Evolutionary conservation across 2,888 invertebrate genomes (phyloP), one percentile per base, ranked within the genome.

Genomic region (Drosophila kanekoi): DNA sequence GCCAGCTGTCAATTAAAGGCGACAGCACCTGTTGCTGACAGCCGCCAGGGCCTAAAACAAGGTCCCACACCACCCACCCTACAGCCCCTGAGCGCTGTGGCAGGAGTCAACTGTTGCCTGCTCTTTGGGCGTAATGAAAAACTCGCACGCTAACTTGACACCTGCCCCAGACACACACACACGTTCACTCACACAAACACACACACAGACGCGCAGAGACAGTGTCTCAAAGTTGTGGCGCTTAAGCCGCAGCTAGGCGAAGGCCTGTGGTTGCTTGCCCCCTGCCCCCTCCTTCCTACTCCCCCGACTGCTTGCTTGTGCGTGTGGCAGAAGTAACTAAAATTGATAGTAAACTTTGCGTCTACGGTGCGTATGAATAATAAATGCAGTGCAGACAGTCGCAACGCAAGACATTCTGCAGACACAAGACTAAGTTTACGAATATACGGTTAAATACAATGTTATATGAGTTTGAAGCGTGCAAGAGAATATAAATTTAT

Each of bases 1-100:
- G 65, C 79, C 74, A 87, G 86, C 88, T 86, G 85, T 87, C 85
- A 86, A 86, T 87, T 86, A 86, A 87, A 77, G 84, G 77, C 80
- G 72, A 75, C 80, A 74, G 72, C 87, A 88, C 89, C 89, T 88
- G 87, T 88, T 88, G 89, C 89, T 78, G 79, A 79, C 87, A 86
- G 74, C 56, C 28, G 33, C 45, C 53, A 16, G 44, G 18, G 54
- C 56, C 71, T 67, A 56, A 57, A 67, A 76, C 56, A 57, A 63
- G 54, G 66, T 38, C 45, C 38, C 33, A 41, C 14, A 14, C 20
- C 18, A 9, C 32, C 28, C 10, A 16, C 13, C 35, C 8, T 23
- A 28, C 41, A 40, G 40, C 45, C 38, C n/a, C 23, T 18, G 43
- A 35, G 41, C 18, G 23, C 51, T 61, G 59, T 65, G 78, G 48